These are phyloP conservation scores for Catajapyx aquilonaris DNA, from an alignment of 1,140 invertebrate species.

Conservation along the genomic window DNA sequence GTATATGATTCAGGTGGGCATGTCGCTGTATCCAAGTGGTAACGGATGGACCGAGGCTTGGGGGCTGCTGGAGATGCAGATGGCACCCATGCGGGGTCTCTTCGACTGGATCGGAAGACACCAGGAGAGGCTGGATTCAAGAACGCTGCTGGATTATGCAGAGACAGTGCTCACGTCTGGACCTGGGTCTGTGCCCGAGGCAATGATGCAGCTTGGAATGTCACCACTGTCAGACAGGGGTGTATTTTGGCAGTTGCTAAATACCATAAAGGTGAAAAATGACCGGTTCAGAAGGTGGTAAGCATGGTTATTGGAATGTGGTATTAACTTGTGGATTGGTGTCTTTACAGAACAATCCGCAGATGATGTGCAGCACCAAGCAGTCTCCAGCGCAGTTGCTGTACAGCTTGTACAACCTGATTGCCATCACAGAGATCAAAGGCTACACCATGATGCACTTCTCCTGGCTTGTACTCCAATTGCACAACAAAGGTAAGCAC, in stretches of 20 bases:
- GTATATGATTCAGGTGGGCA: too few species aligned
- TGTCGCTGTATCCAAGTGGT: too few species aligned
- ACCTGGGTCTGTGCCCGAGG: too few species aligned
- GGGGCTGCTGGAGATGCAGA: background rate
- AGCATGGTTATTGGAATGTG: too few species aligned
- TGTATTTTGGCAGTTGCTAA: too few species aligned
- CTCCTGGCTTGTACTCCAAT: constrained; percentile 53
- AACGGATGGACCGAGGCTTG: background rate
- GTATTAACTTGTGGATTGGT: too few species aligned
- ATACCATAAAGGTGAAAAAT: too few species aligned
- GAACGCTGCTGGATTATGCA: background rate
- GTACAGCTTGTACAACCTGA: constrained; percentile 54
- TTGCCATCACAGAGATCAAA: constrained; percentile 58
- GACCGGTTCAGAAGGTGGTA: too few species aligned
- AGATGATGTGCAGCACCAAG: constrained; percentile 38
- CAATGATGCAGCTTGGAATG: too few species aligned
- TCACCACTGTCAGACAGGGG: too few species aligned
- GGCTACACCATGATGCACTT: constrained; percentile 73
- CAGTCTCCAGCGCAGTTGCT: constrained; percentile 59
- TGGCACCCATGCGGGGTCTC: background rate
- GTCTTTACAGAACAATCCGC: too few species aligned
- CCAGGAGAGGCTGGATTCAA: background rate
- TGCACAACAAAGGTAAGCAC: constrained; percentile 45
- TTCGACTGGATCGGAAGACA: background rate
- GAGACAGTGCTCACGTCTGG: too few species aligned